phyloP scores from a whole-genome alignment of 2,888 invertebrate species.

The Tuta absoluta region DNA sequence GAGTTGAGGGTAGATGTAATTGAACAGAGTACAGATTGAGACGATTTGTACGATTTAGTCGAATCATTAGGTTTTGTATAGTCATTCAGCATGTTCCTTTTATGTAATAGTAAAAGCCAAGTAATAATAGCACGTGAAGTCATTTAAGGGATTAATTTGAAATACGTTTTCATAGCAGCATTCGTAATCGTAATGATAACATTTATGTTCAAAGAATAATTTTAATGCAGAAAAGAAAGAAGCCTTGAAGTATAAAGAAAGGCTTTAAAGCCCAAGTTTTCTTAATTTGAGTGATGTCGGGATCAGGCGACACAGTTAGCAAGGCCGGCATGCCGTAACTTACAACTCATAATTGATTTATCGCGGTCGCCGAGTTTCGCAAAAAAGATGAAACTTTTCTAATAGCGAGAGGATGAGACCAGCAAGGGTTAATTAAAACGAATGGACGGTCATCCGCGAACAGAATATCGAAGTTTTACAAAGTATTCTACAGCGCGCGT shows the following conservation, averaged over 20 bases:
- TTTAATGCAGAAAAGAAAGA: not conserved
- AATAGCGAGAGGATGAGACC: constrained; percentile 61
- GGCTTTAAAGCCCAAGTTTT: constrained; percentile 22
- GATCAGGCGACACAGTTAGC: constrained; percentile 36
- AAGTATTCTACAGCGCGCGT: no score
- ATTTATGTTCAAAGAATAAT: not conserved
- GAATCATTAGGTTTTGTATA: not conserved
- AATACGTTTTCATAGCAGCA: no score
- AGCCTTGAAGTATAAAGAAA: constrained; percentile 9
- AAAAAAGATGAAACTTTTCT: constrained; percentile 60
- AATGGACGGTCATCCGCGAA: constrained; percentile 75
- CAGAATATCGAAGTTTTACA: constrained; percentile 67
- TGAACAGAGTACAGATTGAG: not conserved
- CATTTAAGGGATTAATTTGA: no score
- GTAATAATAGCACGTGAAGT: no score
- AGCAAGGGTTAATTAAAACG: constrained; percentile 78
- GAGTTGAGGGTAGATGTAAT: not conserved
- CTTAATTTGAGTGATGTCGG: constrained; percentile 28
- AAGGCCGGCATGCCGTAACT: constrained; percentile 43
- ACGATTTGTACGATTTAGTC: constrained; percentile 1
- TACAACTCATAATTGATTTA: constrained; percentile 65
- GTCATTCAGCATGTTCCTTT: no score
- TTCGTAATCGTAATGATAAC: no score
- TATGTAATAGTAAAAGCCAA: no score
- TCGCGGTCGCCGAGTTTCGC: constrained; percentile 49